A percentile compares a stretch with the other conserved stretches of the same genome.
Evolutionary conservation across 1,140 invertebrate genomes (phyloP).

Genomic region (Bombus waltoni): DNA sequence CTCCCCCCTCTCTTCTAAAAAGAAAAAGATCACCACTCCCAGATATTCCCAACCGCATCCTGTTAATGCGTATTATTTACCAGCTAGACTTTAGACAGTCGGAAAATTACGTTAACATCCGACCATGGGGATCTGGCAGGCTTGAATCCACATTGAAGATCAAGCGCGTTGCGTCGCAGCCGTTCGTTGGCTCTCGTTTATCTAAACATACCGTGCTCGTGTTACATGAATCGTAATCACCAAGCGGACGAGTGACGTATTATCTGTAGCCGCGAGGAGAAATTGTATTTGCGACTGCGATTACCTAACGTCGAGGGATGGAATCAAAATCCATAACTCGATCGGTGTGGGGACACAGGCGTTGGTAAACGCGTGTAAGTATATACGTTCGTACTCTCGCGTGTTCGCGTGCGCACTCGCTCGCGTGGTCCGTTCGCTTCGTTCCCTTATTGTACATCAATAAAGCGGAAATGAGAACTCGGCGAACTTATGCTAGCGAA

Average conservation of each 20-base stretch:
- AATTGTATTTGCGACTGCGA: slow-evolving; percentile 34
- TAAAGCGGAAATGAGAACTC: slow-evolving; percentile 53
- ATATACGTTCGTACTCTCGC: not conserved
- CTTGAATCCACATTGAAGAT: not conserved
- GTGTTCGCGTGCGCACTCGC: too few species aligned
- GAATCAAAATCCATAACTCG: slow-evolving; percentile 41
- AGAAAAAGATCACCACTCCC: too few species aligned
- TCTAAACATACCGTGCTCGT: slow-evolving; percentile 5
- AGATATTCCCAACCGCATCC: too few species aligned
- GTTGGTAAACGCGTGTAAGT: not conserved
- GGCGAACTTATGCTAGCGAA: slow-evolving; percentile 23
- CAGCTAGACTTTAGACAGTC: not conserved
- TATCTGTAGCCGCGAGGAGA: slow-evolving; percentile 25
- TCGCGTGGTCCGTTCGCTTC: not conserved
- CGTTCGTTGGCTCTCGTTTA: slow-evolving; percentile 11
- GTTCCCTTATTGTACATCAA: slow-evolving; percentile 23
- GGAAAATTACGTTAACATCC: not conserved
- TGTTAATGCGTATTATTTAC: too few species aligned
- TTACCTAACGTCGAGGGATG: slow-evolving; percentile 6
- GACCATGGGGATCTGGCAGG: not conserved
- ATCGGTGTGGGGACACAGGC: slow-evolving; percentile 18
- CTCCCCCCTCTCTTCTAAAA: too few species aligned
- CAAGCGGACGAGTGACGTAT: slow-evolving; percentile 12
- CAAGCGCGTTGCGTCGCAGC: not conserved
- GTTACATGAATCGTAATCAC: slow-evolving; percentile 21